Conservation (phyloP, 2,888 invertebrate species). For the Augochlorella aurata region DNA sequence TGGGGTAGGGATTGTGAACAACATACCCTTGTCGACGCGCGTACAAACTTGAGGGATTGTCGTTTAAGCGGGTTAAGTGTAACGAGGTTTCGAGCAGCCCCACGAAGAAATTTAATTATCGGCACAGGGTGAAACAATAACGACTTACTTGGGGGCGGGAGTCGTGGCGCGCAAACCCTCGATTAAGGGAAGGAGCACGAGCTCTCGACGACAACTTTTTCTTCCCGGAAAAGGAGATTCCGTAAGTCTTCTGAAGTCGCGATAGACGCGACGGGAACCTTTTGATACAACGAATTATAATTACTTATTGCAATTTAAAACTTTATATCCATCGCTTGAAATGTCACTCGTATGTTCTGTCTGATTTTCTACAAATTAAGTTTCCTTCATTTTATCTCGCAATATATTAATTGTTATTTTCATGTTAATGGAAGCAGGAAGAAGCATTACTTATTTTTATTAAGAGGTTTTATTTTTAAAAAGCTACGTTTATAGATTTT, state of each 20-base stretch:
- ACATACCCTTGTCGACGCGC: slow-evolving; percentile 37
- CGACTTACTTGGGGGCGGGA: slow-evolving; percentile 18
- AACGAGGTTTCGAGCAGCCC: slow-evolving; percentile 52
- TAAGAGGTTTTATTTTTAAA: too few species aligned
- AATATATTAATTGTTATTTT: too few species aligned
- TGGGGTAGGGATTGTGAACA: slow-evolving; percentile 2
- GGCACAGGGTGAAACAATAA: slow-evolving; percentile 56
- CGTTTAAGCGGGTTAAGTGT: slow-evolving; percentile 61
- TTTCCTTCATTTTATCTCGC: too few species aligned
- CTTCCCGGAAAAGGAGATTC: neutral
- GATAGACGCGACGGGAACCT: neutral
- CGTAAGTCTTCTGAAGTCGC: neutral
- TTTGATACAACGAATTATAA: neutral
- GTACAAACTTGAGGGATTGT: slow-evolving; percentile 51
- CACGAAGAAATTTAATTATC: slow-evolving; percentile 66
- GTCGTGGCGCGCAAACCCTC: neutral
- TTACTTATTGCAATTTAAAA: too few species aligned
- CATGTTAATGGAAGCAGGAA: too few species aligned
- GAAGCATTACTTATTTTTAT: too few species aligned
- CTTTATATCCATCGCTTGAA: neutral
- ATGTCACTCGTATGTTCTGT: too few species aligned
- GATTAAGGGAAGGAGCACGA: neutral
- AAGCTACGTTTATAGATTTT: too few species aligned
- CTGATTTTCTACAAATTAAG: too few species aligned
- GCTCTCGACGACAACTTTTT: neutral